phyloP scores from a whole-genome alignment of 2,113 vertebrate genomes.

The Coptodon bakossiorum region DNA sequence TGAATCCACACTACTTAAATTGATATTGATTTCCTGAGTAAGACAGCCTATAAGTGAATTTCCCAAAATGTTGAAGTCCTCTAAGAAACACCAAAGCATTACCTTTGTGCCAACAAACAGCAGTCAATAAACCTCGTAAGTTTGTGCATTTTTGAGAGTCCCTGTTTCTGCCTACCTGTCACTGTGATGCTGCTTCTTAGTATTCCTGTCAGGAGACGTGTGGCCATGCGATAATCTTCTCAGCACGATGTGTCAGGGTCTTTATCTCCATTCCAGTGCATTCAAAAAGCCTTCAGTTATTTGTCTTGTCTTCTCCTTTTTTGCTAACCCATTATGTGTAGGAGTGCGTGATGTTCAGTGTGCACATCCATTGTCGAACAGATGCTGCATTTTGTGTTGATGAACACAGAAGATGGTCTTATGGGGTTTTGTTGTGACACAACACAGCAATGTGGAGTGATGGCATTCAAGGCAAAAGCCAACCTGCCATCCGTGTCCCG shows the following conservation, averaged over 20 bases:
- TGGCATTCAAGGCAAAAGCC: not conserved
- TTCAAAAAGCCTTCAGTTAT: slow-evolving; percentile 1
- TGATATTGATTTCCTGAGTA: not conserved
- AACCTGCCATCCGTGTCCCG: not conserved
- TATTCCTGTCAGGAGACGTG: slow-evolving; percentile 4
- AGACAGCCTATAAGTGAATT: not conserved
- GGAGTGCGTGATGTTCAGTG: not conserved
- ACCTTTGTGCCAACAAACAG: not conserved
- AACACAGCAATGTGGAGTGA: not conserved
- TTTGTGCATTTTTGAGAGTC: not conserved
- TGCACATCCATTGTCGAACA: not conserved
- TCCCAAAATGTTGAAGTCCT: not conserved
- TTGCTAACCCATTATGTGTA: not conserved
- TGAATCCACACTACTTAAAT: not conserved
- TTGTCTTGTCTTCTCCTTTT: not conserved
- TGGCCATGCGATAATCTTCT: slow-evolving; percentile 18
- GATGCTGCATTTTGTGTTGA: not conserved
- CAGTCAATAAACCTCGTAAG: not conserved
- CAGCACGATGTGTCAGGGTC: slow-evolving; percentile 11
- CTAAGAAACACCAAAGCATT: not conserved
- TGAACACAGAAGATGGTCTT: not conserved
- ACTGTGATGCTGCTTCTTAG: not conserved
- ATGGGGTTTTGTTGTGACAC: not conserved
- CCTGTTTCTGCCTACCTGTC: not conserved
- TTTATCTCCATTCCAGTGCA: slow-evolving; percentile 16